phyloP scores from a whole-genome alignment of 2,888 invertebrate species.

The Luffia ferchaultella region DNA sequence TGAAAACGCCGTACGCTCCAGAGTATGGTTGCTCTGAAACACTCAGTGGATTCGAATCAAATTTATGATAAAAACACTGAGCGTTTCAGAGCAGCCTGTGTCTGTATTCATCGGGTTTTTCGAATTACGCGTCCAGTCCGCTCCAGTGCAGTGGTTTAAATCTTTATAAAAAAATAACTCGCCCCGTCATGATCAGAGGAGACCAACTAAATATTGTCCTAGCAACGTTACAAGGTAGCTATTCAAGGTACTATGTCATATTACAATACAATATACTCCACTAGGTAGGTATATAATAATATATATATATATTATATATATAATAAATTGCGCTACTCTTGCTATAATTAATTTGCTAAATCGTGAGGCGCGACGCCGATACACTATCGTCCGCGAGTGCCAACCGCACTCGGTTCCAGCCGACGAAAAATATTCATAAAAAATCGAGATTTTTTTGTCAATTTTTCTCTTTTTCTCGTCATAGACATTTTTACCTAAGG shows the following conservation, averaged over 20 bases:
- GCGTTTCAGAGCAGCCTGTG: no score
- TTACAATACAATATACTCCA: slow-evolving; percentile 49
- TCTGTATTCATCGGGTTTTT: no score
- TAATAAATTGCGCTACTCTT: slow-evolving; percentile 51
- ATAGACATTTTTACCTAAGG: neutral
- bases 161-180: neutral
- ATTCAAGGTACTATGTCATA: slow-evolving; percentile 37
- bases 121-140: no score
- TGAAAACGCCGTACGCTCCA: no score
- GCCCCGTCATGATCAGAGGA: neutral
- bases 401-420: neutral
- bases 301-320: neutral
- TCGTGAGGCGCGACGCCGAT: neutral
- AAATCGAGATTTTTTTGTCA: neutral
- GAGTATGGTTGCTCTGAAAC: no score
- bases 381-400: no score
- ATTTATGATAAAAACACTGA: no score
- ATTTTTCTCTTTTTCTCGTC: neutral
- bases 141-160: neutral
- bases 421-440: neutral
- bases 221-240: slow-evolving; percentile 51
- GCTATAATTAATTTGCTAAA: slow-evolving; percentile 24
- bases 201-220: slow-evolving; percentile 55
- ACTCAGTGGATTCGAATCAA: no score
- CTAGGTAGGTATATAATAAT: slow-evolving; percentile 47